These are phyloP conservation scores for Epizoanthus scotinus DNA, from an alignment of 92 coral and sea anemone genomes.

Conservation along the genomic window DNA sequence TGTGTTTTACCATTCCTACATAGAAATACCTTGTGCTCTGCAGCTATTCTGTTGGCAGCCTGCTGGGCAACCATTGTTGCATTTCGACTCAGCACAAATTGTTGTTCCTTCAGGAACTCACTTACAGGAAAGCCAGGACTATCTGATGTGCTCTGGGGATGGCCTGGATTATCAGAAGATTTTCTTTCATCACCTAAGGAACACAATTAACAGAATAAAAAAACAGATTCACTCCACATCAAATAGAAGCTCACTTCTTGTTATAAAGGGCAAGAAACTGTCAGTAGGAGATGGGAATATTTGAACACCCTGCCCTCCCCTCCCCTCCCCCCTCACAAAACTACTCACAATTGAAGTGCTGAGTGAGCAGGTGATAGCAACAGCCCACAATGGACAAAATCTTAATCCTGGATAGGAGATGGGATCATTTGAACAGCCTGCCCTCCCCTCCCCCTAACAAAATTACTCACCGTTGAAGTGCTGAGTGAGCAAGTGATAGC, in stretches of 20 bases:
- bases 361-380: slow-evolving; percentile 79
- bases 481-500: slow-evolving; percentile 78
- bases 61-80: slow-evolving; percentile 95
- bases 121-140: slow-evolving; percentile 78
- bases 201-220: too few species aligned
- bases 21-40: slow-evolving; percentile 62
- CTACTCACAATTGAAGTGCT: slow-evolving; percentile 18
- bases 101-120: slow-evolving; percentile 60
- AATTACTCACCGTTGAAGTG: slow-evolving; percentile 1
- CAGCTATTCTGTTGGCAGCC: slow-evolving; percentile 82
- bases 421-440: neutral
- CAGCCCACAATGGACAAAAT: slow-evolving; percentile 83
- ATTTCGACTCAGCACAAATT: slow-evolving; percentile 71
- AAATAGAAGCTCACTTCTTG: too few species aligned
- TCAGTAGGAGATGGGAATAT: neutral
- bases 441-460: neutral
- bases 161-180: neutral
- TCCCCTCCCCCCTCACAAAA: neutral
- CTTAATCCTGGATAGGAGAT: slow-evolving; percentile 53
- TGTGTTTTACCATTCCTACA: neutral
- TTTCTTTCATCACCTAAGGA: neutral
- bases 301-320: neutral
- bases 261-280: too few species aligned
- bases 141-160: slow-evolving; percentile 1
- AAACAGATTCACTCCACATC: too few species aligned